These are phyloP conservation scores for Heterodera carotae DNA, from an alignment of 1,140 invertebrate species.

Conservation along the genomic window DNA sequence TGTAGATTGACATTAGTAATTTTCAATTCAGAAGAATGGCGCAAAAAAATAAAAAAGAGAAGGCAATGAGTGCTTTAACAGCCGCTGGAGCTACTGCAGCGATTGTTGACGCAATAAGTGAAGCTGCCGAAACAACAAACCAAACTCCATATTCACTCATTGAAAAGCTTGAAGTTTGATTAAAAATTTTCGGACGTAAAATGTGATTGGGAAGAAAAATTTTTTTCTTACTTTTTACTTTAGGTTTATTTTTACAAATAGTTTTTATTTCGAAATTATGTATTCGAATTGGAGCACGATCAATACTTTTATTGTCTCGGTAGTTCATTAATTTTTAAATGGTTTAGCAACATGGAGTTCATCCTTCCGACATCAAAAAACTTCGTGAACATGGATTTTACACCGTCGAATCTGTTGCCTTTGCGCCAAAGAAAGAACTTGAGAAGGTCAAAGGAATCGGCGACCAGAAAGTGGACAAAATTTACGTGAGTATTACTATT, in stretches of 20 bases:
- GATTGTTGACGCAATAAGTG: conserved; percentile 32
- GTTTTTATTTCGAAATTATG: too few species aligned
- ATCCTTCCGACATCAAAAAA: conserved; percentile 83
- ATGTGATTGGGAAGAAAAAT: too few species aligned
- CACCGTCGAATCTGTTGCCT: conserved; percentile 92
- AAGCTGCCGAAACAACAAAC: conserved; percentile 29
- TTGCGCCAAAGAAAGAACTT: conserved; percentile 86
- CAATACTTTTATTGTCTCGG: too few species aligned
- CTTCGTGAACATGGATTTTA: conserved; percentile 87
- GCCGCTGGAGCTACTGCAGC: conserved; percentile 27
- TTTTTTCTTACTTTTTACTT: too few species aligned
- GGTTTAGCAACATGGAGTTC: conserved; percentile 55
- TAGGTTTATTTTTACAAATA: too few species aligned
- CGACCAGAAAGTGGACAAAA: conserved; percentile 94
- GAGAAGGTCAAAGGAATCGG: conserved; percentile 91
- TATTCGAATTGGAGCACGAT: too few species aligned
- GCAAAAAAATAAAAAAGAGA: conserved; percentile 24
- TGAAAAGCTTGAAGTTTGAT: conserved; percentile 42
- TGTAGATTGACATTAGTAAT: too few species aligned
- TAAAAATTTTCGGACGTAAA: too few species aligned
- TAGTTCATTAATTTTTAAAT: neutral
- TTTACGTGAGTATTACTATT: conserved; percentile 76
- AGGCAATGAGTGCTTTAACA: conserved; percentile 19
- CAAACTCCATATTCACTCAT: conserved; percentile 26
- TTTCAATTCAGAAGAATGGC: conserved; percentile 3